A percentile compares a stretch with the other conserved stretches of the same genome.
phyloP scores from a whole-genome alignment of 2,888 invertebrate genomes.

The Agrochola macilenta region DNA sequence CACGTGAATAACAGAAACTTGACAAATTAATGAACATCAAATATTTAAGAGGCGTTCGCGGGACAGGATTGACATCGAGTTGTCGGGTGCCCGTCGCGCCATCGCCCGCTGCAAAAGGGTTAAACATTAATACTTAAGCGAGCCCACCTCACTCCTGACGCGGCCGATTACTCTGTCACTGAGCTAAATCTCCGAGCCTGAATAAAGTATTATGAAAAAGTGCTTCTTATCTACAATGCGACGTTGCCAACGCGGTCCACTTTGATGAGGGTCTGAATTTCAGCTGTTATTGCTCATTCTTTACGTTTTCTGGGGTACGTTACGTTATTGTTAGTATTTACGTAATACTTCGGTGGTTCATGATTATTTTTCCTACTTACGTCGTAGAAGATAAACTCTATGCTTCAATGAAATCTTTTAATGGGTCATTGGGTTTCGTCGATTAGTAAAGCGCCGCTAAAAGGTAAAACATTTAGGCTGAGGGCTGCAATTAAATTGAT shows the following conservation, averaged over 20 bases:
- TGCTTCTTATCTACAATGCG: conserved; percentile 85
- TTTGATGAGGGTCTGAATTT: conserved; percentile 86
- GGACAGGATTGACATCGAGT: conserved; percentile 84
- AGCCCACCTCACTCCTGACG: conserved; percentile 86
- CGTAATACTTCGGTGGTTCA: background rate
- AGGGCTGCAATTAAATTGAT: background rate
- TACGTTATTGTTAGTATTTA: background rate
- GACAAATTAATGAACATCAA: conserved; percentile 89
- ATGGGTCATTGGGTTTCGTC: background rate
- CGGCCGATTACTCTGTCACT: conserved; percentile 89
- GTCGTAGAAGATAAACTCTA: background rate
- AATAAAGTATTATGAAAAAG: conserved; percentile 91
- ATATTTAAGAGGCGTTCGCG: conserved; percentile 81
- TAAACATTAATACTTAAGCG: conserved; percentile 88
- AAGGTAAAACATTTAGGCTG: background rate
- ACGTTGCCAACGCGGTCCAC: conserved; percentile 72
- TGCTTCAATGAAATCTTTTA: background rate
- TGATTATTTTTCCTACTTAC: background rate
- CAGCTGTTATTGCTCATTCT: conserved; percentile 64
- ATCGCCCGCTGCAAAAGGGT: conserved; percentile 85
- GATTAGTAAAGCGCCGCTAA: background rate
- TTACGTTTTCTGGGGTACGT: conserved; percentile 19
- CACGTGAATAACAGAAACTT: conserved; percentile 72
- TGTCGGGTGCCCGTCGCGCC: conserved; percentile 80
- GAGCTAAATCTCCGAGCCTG: conserved; percentile 85